Percentiles rank a stretch among this genome's conserved stretches.
These are phyloP conservation scores for Hyppa rectilinea DNA, from an alignment of 2,888 invertebrate genomes.

Conservation along the genomic window DNA sequence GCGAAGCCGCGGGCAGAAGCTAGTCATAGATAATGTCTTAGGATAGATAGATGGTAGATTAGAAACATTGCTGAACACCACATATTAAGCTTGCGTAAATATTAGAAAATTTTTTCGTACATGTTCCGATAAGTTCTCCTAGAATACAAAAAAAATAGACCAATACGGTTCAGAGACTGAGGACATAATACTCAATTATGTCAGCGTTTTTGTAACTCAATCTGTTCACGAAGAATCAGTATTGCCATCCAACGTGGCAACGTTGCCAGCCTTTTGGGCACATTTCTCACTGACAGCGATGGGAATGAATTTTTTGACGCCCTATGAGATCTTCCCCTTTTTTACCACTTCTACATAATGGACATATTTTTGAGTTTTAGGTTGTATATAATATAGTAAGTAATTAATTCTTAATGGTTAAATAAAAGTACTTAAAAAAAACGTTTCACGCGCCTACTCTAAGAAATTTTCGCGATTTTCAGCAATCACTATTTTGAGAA, in stretches of 20 bases:
- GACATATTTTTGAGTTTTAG: too few relatives aligned
- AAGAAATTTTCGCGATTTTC: background rate
- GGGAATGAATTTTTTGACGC: too few relatives aligned
- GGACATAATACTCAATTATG: background rate
- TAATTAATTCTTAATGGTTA: too few relatives aligned
- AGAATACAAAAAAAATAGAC: background rate
- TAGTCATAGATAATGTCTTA: slow-evolving; percentile 41
- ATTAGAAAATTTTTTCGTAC: slow-evolving; percentile 38
- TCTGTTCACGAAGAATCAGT: too few relatives aligned
- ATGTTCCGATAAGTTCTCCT: slow-evolving; percentile 13
- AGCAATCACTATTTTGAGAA: background rate
- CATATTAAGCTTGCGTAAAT: slow-evolving; percentile 44
- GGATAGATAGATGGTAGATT: slow-evolving; percentile 45
- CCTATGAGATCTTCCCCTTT: too few relatives aligned
- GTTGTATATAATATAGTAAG: too few relatives aligned
- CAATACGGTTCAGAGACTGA: background rate
- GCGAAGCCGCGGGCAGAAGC: too few relatives aligned
- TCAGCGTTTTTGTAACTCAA: background rate
- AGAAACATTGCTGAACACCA: slow-evolving; percentile 56
- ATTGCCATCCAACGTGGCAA: too few relatives aligned
- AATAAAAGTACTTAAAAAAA: too few relatives aligned
- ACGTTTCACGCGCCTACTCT: accelerated
- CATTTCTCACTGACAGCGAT: too few relatives aligned
- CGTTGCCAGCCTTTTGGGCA: too few relatives aligned
- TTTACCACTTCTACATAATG: too few relatives aligned